Base-by-base conservation (phyloP, 2,888 invertebrate genomes). In the Polia nebulosa region DNA sequence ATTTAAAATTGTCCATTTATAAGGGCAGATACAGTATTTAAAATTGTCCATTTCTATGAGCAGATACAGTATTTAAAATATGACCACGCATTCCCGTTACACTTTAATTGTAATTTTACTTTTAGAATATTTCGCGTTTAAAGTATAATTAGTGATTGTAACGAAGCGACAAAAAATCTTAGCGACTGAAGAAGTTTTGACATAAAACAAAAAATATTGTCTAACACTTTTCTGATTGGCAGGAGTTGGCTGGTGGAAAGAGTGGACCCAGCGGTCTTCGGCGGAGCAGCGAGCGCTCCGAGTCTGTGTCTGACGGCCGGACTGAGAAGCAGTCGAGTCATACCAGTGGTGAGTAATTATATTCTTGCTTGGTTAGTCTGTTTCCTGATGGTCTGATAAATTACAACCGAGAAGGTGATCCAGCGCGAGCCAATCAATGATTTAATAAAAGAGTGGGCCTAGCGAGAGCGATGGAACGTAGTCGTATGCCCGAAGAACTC, bases 161-260 rank as follows among this genome's bases (percentile, higher is more conserved):
- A 41, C 13, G 5, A 44, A 62, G 71, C 55, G 56, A 66, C 65
- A 63, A 71, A 74, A 67, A 62, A 44, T 55, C 64, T n/a, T 25
- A 25, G 11, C 76, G 57, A 29, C 56, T 39, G 22, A 34, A 22
- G 47, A 45, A 77, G 7, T 63, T 36, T 61, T 49, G 70, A 51
- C 71, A 52, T 60, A 67, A 61, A 65, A 62, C 71, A 52, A 63
- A 67, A 61, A 65, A 62, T 57, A 65, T 45, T 49, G 65, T 77
- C 39, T 80, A 62, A 62, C 44, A 20, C 25, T 77, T 2, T 9
- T 68, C 0, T 55, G 57, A 55, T 70, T 76, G 73, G 45, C 88
- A 95, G 95, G 95, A 95, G 89, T 90, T 95, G 90, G 93, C 94
- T 59, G 94, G 94, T 34, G 94, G 94, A 55, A 94, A 91, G 83